phyloP scores from a whole-genome alignment of 2,113 vertebrate genomes.

The Grammomys surdaster region DNA sequence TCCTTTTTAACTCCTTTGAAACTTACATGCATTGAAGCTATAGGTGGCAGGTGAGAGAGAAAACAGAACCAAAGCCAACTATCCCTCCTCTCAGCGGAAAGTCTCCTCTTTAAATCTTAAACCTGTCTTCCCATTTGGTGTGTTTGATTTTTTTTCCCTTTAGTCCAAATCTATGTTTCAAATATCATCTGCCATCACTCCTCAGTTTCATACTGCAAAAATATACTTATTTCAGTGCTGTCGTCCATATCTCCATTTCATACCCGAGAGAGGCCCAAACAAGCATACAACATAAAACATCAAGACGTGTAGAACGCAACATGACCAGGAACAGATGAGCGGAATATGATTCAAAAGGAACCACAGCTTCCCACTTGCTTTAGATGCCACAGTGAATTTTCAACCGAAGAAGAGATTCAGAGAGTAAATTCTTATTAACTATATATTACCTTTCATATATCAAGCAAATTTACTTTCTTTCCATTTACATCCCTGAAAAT shows the following conservation, averaged over 20 bases:
- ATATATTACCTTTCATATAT: background rate
- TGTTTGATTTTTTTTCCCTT: background rate
- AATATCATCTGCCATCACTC: background rate
- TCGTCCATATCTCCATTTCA: background rate
- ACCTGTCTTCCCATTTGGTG: background rate
- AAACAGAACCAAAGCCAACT: background rate
- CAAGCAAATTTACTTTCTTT: background rate
- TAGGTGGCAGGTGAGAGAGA: background rate
- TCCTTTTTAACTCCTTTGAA: conserved; percentile 66
- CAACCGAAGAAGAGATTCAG: rapidly evolving
- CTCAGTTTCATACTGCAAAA: background rate
- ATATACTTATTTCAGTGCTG: background rate
- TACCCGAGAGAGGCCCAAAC: background rate
- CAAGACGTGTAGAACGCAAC: background rate
- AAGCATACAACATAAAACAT: background rate
- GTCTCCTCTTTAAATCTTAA: background rate
- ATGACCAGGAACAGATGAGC: background rate
- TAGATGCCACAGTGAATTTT: background rate
- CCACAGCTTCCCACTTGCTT: background rate
- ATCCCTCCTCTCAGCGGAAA: background rate
- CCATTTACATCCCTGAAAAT: background rate
- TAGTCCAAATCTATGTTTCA: background rate
- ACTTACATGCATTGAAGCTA: background rate
- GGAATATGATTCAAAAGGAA: background rate
- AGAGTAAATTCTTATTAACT: background rate